Conservation (phyloP, 37 sponge, comb jelly and placozoan species). For the Cliona cf. orientalis region DNA sequence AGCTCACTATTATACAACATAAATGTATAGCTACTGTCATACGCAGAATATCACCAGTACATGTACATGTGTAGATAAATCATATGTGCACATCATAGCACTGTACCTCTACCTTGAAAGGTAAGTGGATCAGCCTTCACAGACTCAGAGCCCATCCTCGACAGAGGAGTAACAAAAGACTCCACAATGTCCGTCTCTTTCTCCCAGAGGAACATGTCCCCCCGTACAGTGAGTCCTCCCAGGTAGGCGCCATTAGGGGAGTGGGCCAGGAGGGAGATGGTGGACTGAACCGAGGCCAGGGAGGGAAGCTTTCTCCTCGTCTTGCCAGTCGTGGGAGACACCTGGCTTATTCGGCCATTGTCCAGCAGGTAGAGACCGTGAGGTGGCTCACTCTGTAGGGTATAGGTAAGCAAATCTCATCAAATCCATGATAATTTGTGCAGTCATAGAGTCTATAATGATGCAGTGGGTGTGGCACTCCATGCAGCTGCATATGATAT, state of each 20-base stretch:
- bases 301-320: constrained; percentile 49
- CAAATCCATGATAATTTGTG: too few relatives aligned
- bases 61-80: not conserved
- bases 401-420: too few relatives aligned
- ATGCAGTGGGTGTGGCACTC: too few relatives aligned
- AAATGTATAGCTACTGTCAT: too few relatives aligned
- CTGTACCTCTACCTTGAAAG: not conserved
- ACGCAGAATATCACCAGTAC: too few relatives aligned
- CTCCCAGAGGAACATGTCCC: constrained; percentile 49
- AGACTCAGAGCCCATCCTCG: not conserved
- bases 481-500: too few relatives aligned
- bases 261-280: constrained; percentile 10
- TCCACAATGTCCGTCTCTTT: constrained; percentile 10
- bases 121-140: not conserved
- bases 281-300: constrained; percentile 2
- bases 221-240: constrained; percentile 26
- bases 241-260: constrained; percentile 37
- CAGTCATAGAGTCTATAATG: too few relatives aligned
- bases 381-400: not conserved
- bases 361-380: constrained; percentile 43
- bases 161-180: constrained; percentile 30
- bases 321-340: constrained; percentile 50
- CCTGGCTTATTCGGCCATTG: constrained; percentile 36
- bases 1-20: too few relatives aligned
- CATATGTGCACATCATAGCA: not conserved